Conservation (phyloP, 2,113 vertebrate genomes). For the Charina bottae region DNA sequence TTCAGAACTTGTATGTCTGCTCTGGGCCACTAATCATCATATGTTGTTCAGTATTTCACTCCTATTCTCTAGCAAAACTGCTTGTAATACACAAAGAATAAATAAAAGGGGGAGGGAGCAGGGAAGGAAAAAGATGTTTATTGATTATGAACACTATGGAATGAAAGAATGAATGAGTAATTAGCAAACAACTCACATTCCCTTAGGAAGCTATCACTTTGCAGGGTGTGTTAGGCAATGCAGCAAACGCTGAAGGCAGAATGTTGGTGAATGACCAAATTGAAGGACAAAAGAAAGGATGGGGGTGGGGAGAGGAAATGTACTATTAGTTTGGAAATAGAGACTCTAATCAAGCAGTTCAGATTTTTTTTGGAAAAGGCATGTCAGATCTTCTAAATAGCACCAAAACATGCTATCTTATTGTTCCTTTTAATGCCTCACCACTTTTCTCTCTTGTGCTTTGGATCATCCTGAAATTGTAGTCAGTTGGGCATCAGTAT, state of each 20-base stretch:
- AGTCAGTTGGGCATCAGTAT: not conserved
- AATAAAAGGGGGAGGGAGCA: not conserved
- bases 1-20: not conserved
- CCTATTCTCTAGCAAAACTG: slow-evolving; percentile 19
- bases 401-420: not conserved
- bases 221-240: not conserved
- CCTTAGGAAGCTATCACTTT: slow-evolving; percentile 29
- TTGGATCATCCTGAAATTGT: not conserved
- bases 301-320: not conserved
- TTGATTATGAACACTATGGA: slow-evolving; percentile 23
- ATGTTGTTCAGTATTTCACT: slow-evolving; percentile 17
- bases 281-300: slow-evolving; percentile 7
- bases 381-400: not conserved
- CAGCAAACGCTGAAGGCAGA: not conserved
- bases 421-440: not conserved
- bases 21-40: slow-evolving; percentile 4
- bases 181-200: slow-evolving; percentile 6
- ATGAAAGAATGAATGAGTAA: slow-evolving; percentile 46
- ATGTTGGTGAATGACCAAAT: not conserved
- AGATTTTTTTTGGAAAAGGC: not conserved
- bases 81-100: not conserved
- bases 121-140: slow-evolving; percentile 19
- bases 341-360: not conserved
- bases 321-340: not conserved
- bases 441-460: not conserved